phyloP scores from a whole-genome alignment of 2,113 vertebrate genomes.

The Callithrix jacchus region DNA sequence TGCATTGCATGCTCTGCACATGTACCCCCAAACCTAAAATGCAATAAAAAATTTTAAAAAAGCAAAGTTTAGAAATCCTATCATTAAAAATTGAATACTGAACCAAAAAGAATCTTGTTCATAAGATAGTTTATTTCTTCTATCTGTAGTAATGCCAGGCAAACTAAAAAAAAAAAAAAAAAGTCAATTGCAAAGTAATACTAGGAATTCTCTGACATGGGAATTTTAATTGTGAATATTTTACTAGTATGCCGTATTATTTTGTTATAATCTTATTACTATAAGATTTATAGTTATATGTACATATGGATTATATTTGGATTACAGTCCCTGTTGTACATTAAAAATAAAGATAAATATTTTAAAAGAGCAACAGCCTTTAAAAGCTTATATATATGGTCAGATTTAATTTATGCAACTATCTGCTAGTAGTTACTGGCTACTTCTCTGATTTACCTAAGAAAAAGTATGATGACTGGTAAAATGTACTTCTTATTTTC shows the following conservation, averaged over 20 bases:
- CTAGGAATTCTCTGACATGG: neutral
- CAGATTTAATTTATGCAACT: neutral
- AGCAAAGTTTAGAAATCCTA: neutral
- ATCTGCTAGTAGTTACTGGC: neutral
- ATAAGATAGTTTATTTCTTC: neutral
- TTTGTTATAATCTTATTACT: too few relatives aligned
- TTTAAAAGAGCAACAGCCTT: neutral
- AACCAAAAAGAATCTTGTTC: neutral
- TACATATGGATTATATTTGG: neutral
- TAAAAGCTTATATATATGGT: neutral
- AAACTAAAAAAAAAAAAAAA: neutral
- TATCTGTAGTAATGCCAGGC: neutral
- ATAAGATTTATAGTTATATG: neutral
- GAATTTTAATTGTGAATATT: neutral
- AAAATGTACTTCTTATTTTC: neutral
- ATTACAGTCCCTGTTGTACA: neutral
- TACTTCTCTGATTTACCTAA: neutral
- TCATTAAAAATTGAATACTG: neutral
- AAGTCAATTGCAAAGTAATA: neutral
- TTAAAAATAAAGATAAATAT: neutral
- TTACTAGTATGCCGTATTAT: neutral
- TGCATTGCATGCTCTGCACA: too few relatives aligned
- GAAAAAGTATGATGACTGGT: neutral
- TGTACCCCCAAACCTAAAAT: too few relatives aligned
- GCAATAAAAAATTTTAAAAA: too few relatives aligned